Evolutionary conservation across 1,140 invertebrate species (phyloP).

Genomic region (Aricia agestis): DNA sequence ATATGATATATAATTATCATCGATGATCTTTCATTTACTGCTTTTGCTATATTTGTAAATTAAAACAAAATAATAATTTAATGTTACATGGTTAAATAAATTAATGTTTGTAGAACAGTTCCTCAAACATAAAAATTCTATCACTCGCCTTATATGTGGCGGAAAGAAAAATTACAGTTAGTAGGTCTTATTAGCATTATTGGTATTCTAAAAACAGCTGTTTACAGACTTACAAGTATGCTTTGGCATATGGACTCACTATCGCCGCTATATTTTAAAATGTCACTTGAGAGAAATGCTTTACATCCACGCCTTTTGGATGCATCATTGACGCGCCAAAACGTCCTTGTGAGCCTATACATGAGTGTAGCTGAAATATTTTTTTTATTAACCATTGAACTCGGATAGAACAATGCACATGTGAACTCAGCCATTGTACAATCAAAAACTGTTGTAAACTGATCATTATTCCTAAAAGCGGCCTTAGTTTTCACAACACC

Average conservation of each 20-base stretch:
- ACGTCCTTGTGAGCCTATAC: too few species aligned
- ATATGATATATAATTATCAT: neutral
- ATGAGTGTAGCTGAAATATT: too few species aligned
- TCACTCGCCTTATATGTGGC: neutral
- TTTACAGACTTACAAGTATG: too few species aligned
- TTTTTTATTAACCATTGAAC: neutral
- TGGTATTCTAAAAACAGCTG: neutral
- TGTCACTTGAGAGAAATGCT: too few species aligned
- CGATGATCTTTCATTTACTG: conserved; percentile 5
- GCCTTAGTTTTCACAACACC: neutral
- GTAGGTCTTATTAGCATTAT: neutral
- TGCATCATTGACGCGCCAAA: too few species aligned
- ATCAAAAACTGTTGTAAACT: neutral
- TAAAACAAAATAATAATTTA: neutral
- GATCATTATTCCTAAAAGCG: neutral
- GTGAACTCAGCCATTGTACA: neutral
- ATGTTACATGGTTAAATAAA: neutral
- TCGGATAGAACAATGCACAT: neutral
- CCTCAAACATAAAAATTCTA: neutral
- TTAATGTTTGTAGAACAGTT: neutral
- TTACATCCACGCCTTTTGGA: too few species aligned
- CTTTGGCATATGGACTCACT: too few species aligned
- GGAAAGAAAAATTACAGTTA: neutral
- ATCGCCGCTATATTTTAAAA: too few species aligned
- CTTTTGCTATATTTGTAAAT: conserved; percentile 2